Conservation (phyloP, 2,888 invertebrate genomes). For the Drosophila nigricruria region DNA sequence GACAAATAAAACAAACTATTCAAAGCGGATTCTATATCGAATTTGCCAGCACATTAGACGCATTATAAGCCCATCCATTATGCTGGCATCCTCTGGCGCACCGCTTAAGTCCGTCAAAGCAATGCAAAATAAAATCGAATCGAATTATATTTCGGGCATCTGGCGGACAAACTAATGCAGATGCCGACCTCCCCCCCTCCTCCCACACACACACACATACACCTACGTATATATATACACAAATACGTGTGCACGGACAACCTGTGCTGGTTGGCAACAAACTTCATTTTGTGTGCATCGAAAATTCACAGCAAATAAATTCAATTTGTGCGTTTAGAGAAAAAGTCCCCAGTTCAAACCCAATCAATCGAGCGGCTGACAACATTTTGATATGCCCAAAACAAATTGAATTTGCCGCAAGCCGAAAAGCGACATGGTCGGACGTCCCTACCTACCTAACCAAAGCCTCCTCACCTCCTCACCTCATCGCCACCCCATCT, state of each 20-base stretch:
- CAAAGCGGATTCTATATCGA: slow-evolving; percentile 58
- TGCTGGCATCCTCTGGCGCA: slow-evolving; percentile 16
- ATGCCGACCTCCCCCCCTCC: slow-evolving; percentile 6
- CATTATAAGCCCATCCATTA: slow-evolving; percentile 35
- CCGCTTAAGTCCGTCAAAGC: slow-evolving; percentile 72
- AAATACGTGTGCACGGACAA: slow-evolving; percentile 16
- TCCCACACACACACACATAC: neutral
- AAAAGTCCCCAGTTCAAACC: slow-evolving; percentile 24
- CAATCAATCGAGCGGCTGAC: slow-evolving; percentile 62
- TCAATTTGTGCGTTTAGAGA: slow-evolving; percentile 75
- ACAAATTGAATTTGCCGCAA: slow-evolving; percentile 76
- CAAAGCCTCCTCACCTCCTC: neutral
- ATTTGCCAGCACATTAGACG: slow-evolving; percentile 67
- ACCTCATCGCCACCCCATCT: neutral
- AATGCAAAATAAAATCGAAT: slow-evolving; percentile 79
- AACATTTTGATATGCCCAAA: slow-evolving; percentile 79
- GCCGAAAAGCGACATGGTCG: slow-evolving; percentile 57
- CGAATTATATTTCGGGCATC: slow-evolving; percentile 68
- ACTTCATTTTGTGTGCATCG: slow-evolving; percentile 72
- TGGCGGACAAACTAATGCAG: slow-evolving; percentile 49
- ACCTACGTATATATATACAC: neutral
- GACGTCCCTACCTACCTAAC: slow-evolving; percentile 29
- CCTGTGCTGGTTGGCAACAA: slow-evolving; percentile 35
- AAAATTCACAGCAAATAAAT: slow-evolving; percentile 78
- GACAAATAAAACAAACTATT: slow-evolving; percentile 23